Base-by-base conservation (phyloP, 1,140 invertebrate genomes). In the Daktulosphaira vitifoliae region DNA sequence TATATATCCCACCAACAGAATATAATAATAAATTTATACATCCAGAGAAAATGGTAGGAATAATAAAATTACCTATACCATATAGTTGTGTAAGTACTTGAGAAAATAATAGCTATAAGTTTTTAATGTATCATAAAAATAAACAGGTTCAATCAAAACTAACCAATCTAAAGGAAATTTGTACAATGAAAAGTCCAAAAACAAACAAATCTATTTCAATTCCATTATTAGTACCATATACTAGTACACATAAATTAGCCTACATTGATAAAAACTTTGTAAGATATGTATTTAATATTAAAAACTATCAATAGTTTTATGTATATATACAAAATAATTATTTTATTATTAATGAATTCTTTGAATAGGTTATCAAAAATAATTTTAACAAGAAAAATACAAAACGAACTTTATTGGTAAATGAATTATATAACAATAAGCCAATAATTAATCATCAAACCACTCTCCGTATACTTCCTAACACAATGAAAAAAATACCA, bases 371-470 rank as follows among this genome's bases (percentile, higher is more conserved):
- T n/a, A n/a, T n/a, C n/a, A n/a, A n/a, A n/a, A n/a, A n/a, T n/a
- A n/a, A n/a, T n/a, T n/a, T n/a, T n/a, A n/a, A n/a, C n/a, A n/a
- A n/a, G n/a, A n/a, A 48, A 62, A 62, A 62, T 16, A 15, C 42
- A 33, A 62, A n/a, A 29, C 4, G n/a, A 20, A 33, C 29, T 33
- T 20, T 15, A 2, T 5, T 25, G 9, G 42, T 15, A 15, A 46
- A 62, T 22, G 15, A 62, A 8, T 22, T 38, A 20, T 62, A 46
- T 62, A 46, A 62, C 20, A 29, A 16, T 7, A 16, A 46, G 46
- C 56, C 56, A 33, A 62, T 62, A 62, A 46, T 62, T 16, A 46
- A 62, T 62, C 42, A 20, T 5, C 3, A 62, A 9, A 62, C 44
- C 20, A n/a, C 11, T 3, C 26, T 62, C 20, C 56, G 56, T 33